Evolutionary conservation across 2,888 invertebrate species (phyloP).

Genomic region (Tetrapedia diversipes): DNA sequence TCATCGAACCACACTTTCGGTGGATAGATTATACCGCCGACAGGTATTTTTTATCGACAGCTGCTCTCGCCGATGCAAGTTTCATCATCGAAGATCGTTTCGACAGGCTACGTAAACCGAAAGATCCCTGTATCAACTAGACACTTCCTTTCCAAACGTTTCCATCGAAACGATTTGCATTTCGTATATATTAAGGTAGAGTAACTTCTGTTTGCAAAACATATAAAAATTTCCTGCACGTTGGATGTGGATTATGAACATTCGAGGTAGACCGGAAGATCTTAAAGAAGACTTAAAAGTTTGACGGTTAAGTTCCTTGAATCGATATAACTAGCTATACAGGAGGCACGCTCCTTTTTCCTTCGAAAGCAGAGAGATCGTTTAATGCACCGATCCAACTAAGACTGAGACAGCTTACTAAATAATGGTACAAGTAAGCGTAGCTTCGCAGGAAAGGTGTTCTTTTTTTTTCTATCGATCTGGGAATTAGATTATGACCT

Average conservation of each 20-base stretch:
- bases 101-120: conserved; percentile 9
- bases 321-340: not conserved
- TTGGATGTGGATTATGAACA: not conserved
- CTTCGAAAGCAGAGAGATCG: not conserved
- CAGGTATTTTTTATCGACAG: conserved; percentile 45
- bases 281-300: not conserved
- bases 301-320: no score
- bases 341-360: not conserved
- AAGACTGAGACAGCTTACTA: not conserved
- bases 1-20: conserved; percentile 18
- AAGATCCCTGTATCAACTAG: conserved; percentile 9
- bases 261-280: not conserved
- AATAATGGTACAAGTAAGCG: not conserved
- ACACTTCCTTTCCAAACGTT: not conserved
- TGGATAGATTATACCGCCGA: conserved; percentile 46
- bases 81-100: conserved; percentile 16
- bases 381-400: not conserved
- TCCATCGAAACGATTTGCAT: not conserved
- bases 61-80: conserved; percentile 18
- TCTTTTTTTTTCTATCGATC: conserved; percentile 1
- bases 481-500: conserved; percentile 39
- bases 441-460: not conserved
- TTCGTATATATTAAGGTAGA: no score
- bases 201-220: not conserved
- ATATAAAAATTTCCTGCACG: not conserved